Conservation (phyloP, 2,113 vertebrate genomes). For the Penelope pileata region DNA sequence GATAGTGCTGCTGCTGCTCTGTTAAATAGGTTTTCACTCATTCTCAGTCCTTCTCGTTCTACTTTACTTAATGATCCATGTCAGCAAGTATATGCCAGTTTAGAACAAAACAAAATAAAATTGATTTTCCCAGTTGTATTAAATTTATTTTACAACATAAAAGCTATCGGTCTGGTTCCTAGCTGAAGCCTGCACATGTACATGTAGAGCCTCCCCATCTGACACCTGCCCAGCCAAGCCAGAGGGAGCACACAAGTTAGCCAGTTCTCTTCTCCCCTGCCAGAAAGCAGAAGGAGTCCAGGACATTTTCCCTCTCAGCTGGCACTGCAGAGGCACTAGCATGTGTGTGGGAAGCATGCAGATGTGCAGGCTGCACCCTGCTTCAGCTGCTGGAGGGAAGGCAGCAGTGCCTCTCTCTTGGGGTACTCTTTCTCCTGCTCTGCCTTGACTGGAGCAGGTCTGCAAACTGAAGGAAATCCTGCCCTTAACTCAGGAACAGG, state of each 20-base stretch:
- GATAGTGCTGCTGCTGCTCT: neutral
- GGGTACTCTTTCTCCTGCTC: neutral
- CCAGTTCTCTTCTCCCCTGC: neutral
- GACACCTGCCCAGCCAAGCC: neutral
- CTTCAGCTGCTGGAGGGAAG: neutral
- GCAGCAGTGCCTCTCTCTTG: neutral
- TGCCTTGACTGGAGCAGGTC: neutral
- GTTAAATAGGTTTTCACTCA: constrained; percentile 28
- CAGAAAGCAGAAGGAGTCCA: neutral
- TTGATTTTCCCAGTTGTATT: neutral
- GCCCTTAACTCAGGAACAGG: neutral
- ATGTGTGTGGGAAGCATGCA: neutral
- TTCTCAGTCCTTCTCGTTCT: neutral
- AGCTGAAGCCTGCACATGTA: neutral
- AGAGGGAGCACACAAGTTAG: neutral
- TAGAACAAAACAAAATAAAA: constrained; percentile 26
- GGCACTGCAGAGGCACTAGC: no score
- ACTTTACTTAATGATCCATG: constrained; percentile 37
- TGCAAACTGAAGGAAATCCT: neutral
- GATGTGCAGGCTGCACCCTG: neutral
- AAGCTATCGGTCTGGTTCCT: neutral
- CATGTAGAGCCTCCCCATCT: neutral
- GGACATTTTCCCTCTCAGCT: neutral
- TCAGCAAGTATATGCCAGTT: neutral
- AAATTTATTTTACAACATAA: neutral